phyloP scores from a whole-genome alignment of 2,113 vertebrate species.

The Strigops habroptila region DNA sequence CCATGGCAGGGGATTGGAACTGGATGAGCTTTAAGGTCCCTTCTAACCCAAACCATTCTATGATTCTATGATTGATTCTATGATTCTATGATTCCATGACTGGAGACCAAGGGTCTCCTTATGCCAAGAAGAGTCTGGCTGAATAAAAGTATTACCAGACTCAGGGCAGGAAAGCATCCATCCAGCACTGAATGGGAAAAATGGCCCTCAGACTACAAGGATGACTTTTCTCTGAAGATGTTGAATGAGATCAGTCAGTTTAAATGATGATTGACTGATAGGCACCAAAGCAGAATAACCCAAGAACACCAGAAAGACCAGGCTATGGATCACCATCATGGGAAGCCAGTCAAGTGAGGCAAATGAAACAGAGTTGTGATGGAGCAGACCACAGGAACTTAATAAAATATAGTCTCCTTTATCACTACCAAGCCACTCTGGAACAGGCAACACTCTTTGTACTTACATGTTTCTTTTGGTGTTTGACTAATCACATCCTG shows the following conservation, averaged over 20 bases:
- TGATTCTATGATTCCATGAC: not conserved
- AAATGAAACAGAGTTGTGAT: not conserved
- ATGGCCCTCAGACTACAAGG: not conserved
- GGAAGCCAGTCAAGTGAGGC: not conserved
- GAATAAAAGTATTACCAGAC: not conserved
- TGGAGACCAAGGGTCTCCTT: not conserved
- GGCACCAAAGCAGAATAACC: not conserved
- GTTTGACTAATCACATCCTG: not conserved
- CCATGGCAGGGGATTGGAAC: not conserved
- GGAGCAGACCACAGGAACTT: not conserved
- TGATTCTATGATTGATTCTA: not conserved
- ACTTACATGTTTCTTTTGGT: not conserved
- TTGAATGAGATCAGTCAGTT: not conserved
- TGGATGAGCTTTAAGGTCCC: not conserved
- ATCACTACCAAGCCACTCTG: fast-evolving
- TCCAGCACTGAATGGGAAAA: not conserved
- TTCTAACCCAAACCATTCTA: not conserved
- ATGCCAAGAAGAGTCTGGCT: not conserved
- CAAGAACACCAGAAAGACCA: not conserved
- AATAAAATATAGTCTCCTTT: not conserved
- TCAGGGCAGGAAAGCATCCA: not conserved
- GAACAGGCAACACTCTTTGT: not conserved
- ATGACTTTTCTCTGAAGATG: not conserved
- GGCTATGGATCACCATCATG: not conserved
- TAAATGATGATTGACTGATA: fast-evolving